phyloP scores from a whole-genome alignment of 2,888 invertebrate species.

The Drosophila meridiana region DNA sequence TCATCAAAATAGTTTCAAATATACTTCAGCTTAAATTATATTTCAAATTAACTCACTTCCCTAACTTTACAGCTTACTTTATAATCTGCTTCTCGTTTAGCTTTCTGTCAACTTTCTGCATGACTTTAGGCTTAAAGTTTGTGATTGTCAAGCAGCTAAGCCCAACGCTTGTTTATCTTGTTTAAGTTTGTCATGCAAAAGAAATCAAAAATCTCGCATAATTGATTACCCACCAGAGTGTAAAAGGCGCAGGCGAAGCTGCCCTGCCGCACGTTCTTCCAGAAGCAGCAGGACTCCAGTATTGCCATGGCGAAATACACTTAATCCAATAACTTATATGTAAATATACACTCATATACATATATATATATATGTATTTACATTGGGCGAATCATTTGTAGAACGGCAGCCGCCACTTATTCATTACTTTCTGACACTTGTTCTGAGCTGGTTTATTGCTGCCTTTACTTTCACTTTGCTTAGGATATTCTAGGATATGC shows the following conservation, averaged over 20 bases:
- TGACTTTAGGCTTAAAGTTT: background rate
- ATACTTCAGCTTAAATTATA: background rate
- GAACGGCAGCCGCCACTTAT: slow-evolving; percentile 75
- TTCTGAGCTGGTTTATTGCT: slow-evolving; percentile 36
- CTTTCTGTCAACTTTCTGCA: background rate
- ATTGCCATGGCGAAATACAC: slow-evolving; percentile 74
- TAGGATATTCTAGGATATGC: slow-evolving; percentile 22
- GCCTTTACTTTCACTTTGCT: slow-evolving; percentile 17
- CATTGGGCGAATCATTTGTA: slow-evolving; percentile 24
- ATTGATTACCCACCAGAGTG: slow-evolving; percentile 72
- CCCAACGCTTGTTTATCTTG: slow-evolving; percentile 10
- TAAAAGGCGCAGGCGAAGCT: slow-evolving; percentile 82
- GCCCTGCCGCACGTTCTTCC: slow-evolving; percentile 83
- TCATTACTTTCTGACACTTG: slow-evolving; percentile 62
- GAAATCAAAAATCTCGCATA: slow-evolving; percentile 50
- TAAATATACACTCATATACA: background rate
- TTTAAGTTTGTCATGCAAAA: slow-evolving; percentile 17
- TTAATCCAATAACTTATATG: slow-evolving; percentile 38
- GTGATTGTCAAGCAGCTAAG: background rate
- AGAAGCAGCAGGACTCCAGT: slow-evolving; percentile 83
- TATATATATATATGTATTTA: slow-evolving; percentile 5
- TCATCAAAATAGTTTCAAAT: background rate
- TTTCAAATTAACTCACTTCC: background rate
- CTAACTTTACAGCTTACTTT: background rate
- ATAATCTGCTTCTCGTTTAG: background rate